Conservation (phyloP, 2,113 vertebrate species). For the Theropithecus gelada region DNA sequence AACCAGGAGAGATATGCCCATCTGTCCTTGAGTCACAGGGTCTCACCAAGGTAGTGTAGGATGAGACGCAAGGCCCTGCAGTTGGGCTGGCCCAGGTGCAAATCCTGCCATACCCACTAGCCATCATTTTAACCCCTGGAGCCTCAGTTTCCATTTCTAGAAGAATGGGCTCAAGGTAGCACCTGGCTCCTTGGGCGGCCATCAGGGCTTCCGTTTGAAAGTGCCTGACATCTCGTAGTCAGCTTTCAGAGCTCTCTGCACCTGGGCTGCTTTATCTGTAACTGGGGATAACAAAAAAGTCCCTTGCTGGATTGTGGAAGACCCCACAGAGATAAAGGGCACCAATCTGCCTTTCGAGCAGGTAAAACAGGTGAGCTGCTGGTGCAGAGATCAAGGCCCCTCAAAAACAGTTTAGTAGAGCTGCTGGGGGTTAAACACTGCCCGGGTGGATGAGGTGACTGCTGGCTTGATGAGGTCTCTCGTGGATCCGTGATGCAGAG, state of each 20-base stretch:
- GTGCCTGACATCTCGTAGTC: neutral
- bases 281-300: neutral
- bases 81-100: rapidly evolving
- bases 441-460: neutral
- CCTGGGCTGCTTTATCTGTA: neutral
- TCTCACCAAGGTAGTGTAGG: neutral
- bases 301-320: neutral
- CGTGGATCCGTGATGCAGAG: neutral
- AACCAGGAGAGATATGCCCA: neutral
- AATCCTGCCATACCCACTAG: neutral
- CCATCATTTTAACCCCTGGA: neutral
- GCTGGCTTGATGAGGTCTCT: neutral
- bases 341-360: neutral
- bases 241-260: neutral
- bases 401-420: neutral
- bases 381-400: too few species aligned
- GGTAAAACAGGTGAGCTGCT: neutral
- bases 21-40: neutral
- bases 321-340: neutral
- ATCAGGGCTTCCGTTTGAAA: neutral
- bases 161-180: neutral
- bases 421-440: neutral
- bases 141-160: neutral
- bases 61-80: neutral
- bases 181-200: neutral